Base-by-base conservation (phyloP, 2,888 invertebrate genomes). In the Acleris emargana region DNA sequence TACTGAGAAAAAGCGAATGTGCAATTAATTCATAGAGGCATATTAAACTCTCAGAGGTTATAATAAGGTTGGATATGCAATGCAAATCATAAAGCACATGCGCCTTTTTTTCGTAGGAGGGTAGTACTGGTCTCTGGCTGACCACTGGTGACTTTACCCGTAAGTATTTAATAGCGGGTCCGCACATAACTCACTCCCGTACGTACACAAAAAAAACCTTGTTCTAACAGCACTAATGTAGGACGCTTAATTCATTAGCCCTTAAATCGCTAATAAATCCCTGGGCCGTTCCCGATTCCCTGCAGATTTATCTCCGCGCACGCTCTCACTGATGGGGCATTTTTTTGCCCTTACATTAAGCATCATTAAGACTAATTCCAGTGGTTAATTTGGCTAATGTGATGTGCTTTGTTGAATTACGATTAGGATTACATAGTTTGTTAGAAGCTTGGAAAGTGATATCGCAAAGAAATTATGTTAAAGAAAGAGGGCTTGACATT, bases 221-320 rank as follows among this genome's bases (percentile, higher is more conserved):
- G 73, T 77, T 81, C 79, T 72, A 79, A 77, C 74, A 76, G 78
- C 76, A 80, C 78, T 80, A 83, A 84, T 83, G 82, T 80, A 77
- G 76, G 80, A 73, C 73, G 77, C 80, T 84, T 85, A 84, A 85
- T 86, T 85, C 84, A 86, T 85, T 86, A 86, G 81, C 79, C 77
- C 72, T 73, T 76, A 77, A 84, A 86, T 85, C 81, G 77, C 80
- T 79, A 76, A 84, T 84, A 84, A 86, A 84, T 86, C 81, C 79
- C 77, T 67, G 54, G 72, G 80, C 78, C 83, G 81, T 83, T 82
- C 78, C 71, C 73, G 78, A 83, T 83, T 76, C 72, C 72, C 70
- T 72, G 67, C 71, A 76, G 77, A 86, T 85, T 86, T 83, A 84
- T 84, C 73, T 73, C 67, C 75, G 73, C 76, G 76, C 76, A 72